Evolutionary conservation across 2,888 invertebrate genomes (phyloP), one percentile per base, ranked within the genome.

Genomic region (Heteromurus nitidus): DNA sequence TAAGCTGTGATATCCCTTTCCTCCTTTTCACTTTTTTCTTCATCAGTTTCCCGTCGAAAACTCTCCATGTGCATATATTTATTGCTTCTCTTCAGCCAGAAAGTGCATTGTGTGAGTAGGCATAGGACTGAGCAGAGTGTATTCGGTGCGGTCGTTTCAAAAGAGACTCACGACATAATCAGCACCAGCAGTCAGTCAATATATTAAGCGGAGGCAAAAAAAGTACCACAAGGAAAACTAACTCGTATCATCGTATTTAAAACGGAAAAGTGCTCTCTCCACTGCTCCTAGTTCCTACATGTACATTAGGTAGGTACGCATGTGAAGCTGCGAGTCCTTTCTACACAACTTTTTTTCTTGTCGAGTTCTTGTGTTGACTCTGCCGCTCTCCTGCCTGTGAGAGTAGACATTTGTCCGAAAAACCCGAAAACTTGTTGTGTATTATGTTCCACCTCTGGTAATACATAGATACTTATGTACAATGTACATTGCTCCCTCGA

Each of bases 361-460:
- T 50, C n/a, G n/a, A n/a, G 13, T 44, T 44, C 44, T n/a, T n/a
- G n/a, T 44, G 44, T 22, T 53, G 24, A 18, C 62, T 26, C 53
- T 69, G 36, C 58, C 24, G 58, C 31, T 70, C 30, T 36, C 20
- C 18, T 53, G 58, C 13, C 28, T 26, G 70, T 60, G 42, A 70
- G 70, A 28, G 60, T 60, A 72, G 73, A 73, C 62, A 73, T 73
- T 72, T 62, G 62, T 28, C 58, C 62, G 31, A 30, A 73, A 73
- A 73, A 24, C 60, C 72, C 62, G 44, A 72, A 62, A 72, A 73
- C 73, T 73, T 73, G 73, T 73, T 73, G 73, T 73, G 13, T 26
- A 58, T 1, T 26, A 58, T 58, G 58, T 58, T 36, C n/a, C n/a
- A n/a, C n/a, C n/a, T n/a, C n/a, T n/a, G n/a, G n/a, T n/a, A n/a